phyloP scores from a whole-genome alignment of 2,797 vertebrate genomes.

The Anableps anableps region DNA sequence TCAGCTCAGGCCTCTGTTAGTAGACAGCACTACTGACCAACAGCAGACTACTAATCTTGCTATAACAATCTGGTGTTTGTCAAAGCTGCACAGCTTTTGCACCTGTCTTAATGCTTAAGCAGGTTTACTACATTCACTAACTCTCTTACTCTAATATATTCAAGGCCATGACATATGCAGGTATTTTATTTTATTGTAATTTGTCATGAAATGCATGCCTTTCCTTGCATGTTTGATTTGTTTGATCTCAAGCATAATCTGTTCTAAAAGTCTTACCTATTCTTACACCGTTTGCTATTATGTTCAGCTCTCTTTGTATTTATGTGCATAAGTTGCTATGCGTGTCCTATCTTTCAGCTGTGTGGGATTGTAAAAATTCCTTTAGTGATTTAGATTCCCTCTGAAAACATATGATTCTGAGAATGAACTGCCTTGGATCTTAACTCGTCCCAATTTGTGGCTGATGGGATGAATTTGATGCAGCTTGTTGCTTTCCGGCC shows the following conservation, averaged over 20 bases:
- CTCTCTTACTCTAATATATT: neutral
- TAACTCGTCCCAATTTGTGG: slow-evolving; percentile 39
- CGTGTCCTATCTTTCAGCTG: slow-evolving; percentile 26
- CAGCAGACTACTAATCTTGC: neutral
- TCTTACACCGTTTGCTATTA: neutral
- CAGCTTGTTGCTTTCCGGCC: slow-evolving; percentile 63
- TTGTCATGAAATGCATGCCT: neutral
- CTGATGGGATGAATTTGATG: slow-evolving; percentile 60
- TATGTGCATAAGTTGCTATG: slow-evolving; percentile 10
- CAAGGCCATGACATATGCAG: neutral
- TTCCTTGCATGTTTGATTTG: neutral
- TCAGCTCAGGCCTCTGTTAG: neutral
- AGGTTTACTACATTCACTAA: neutral
- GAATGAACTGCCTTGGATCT: slow-evolving; percentile 50
- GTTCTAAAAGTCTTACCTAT: neutral
- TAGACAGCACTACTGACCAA: neutral
- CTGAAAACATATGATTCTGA: slow-evolving; percentile 48
- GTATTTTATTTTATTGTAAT: neutral
- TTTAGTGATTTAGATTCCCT: slow-evolving; percentile 43
- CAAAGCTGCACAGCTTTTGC: neutral
- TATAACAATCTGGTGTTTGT: neutral
- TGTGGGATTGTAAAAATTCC: slow-evolving; percentile 38
- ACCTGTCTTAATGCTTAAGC: neutral
- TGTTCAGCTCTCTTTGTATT: slow-evolving; percentile 9
- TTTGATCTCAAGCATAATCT: neutral